Percentiles rank a stretch among this genome's conserved stretches.
Conservation (phyloP, 2,113 vertebrate genomes). For the Nerophis ophidion region DNA sequence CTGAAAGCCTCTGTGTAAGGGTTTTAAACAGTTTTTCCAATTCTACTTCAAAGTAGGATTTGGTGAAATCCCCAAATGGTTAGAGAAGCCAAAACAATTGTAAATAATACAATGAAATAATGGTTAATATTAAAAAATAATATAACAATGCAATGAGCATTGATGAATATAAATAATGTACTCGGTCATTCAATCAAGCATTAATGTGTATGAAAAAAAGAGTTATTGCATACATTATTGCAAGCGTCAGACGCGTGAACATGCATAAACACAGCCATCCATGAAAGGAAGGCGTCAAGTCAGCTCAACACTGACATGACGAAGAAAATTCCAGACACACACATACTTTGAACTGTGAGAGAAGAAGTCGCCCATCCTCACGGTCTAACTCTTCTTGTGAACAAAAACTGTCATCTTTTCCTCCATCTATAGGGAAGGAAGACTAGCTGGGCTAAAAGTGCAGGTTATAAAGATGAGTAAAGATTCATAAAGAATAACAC, state of each 20-base stretch:
- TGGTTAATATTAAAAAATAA: too few species aligned
- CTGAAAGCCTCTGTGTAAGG: too few species aligned
- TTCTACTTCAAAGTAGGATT: too few species aligned
- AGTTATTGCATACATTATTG: too few species aligned
- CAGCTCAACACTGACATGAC: slow-evolving; percentile 16
- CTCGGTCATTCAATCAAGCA: not conserved
- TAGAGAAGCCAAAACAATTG: too few species aligned
- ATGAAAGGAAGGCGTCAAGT: slow-evolving; percentile 6
- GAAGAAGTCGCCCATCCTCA: not conserved
- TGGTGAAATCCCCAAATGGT: too few species aligned
- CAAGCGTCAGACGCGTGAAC: not conserved
- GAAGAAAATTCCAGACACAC: not conserved
- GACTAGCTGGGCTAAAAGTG: not conserved
- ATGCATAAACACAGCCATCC: not conserved
- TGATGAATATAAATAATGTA: too few species aligned
- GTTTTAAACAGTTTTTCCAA: too few species aligned
- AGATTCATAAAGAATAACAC: not conserved
- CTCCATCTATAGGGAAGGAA: not conserved
- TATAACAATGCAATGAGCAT: too few species aligned
- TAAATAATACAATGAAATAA: too few species aligned
- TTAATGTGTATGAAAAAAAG: not conserved
- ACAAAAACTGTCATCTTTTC: slow-evolving; percentile 5
- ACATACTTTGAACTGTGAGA: slow-evolving; percentile 1
- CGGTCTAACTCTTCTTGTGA: not conserved
- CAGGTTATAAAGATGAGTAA: not conserved